Evolutionary conservation across 2,797 vertebrate genomes (phyloP), one percentile per base, ranked within the genome.

Genomic region (Stomatorhinus walkeri): DNA sequence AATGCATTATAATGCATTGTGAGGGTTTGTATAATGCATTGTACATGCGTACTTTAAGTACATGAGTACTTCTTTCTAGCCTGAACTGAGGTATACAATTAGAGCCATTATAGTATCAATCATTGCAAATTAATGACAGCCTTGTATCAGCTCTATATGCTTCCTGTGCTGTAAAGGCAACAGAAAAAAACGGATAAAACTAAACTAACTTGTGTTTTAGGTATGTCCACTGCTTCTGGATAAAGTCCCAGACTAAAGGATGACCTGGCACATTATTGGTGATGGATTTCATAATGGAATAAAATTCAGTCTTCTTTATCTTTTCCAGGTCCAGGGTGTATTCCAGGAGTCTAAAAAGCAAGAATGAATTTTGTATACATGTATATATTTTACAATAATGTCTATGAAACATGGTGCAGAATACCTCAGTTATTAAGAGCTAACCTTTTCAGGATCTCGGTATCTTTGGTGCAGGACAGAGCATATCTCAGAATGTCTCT

Each of bases 401-500:
- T 36, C 12, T 85, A 12, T 14, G 8, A 40, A 8, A n/a, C 1
- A 3, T 54, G 56, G 8, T 48, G 36, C 9, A 48, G 52, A 19
- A 16, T 48, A 1, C 3, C 16, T 52, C 4, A 4, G 7, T 12
- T 84, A 19, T 87, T n/a, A 51, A 8, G 16, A 52, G 19, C 79
- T 92, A 91, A 99, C 98, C 97, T 97, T 93, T 93, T 96, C 32
- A 99, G 96, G 90, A 98, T 95, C 97, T 97, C 98, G 90, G 96
- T 93, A 0, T 95, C n/a, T 9, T 86, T 94, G 92, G 96, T 97
- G 93, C 98, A 99, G 88, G 97, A 81, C 72, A 99, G 94, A 1
- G 95, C 97, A 0, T 87, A 0, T 0, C 95, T 94, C 52, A 99
- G 95, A 52, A 96, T 96, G 4, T 97, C 94, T 0, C 93, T 96